Evolutionary conservation across 2,113 vertebrate genomes (phyloP), one percentile per base, ranked within the genome.

Genomic region (Apus apus): DNA sequence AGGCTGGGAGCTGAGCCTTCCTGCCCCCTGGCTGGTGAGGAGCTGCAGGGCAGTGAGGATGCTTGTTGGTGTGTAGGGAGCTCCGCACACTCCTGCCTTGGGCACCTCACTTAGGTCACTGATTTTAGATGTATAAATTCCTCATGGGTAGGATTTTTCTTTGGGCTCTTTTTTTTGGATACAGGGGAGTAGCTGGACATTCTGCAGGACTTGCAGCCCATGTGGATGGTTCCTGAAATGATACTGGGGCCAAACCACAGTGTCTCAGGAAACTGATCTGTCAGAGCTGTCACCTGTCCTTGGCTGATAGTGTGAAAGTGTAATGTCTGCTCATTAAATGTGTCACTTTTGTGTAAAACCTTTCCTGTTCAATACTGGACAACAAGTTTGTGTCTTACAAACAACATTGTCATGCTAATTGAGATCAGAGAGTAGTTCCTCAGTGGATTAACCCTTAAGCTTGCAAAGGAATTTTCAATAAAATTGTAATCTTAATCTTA

Each of bases 321-420:
- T 11, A 27, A 17, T 45, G 17, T 36, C 22, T 62, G 0, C 22
- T 73, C 40, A 45, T 64, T 65, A 8, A 9, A 57, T 40, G 8
- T 8, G 13, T 3, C 23, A 32, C 32, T 60, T 56, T 61, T 48
- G 15, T 36, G 4, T 30, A 21, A 67, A 58, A 23, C 13, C 26
- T 45, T 68, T 22, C 61, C 18, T 45, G 0, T 6, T 40, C 36
- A 23, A 13, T 27, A 32, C 21, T 27, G 61, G 60, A 51, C 34
- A 71, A 43, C 22, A 89, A 36, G 10, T 48, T 46, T 22, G 4
- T 25, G 21, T 56, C 32, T 48, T 48, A 23, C 7, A 7, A 43
- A 56, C 66, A 66, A n/a, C 8, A 1, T 34, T 7, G 3, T 27
- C 22, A 30, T 45, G 38, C 34, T 5, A 60, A 0, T 0, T 54